A percentile compares a stretch with the other conserved stretches of the same genome.
Conservation (phyloP, 2,888 invertebrate genomes). For the Iphiclides podalirius region DNA sequence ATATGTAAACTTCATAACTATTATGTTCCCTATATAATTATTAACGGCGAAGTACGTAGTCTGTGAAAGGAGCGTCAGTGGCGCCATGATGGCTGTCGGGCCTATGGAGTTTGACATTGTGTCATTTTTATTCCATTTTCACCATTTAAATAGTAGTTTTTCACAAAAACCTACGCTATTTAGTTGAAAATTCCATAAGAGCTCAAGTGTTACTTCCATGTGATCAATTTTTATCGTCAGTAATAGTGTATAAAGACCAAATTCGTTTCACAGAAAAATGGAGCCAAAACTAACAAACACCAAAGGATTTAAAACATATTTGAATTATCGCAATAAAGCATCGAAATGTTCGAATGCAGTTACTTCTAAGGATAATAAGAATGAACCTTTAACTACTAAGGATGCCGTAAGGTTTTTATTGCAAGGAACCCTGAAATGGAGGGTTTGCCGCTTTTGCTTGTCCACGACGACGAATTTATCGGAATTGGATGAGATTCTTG, state of each 20-base stretch:
- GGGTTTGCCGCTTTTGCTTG: slow-evolving; percentile 65
- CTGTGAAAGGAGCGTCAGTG: slow-evolving; percentile 17
- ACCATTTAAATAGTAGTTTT: slow-evolving; percentile 8
- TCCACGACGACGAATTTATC: slow-evolving; percentile 44
- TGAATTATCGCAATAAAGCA: slow-evolving; percentile 12
- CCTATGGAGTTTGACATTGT: slow-evolving; percentile 13
- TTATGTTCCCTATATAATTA: too few species aligned
- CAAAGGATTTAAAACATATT: slow-evolving; percentile 27
- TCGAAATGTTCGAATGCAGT: slow-evolving; percentile 3
- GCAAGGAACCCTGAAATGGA: slow-evolving; percentile 49
- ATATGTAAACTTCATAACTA: too few species aligned
- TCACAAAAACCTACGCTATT: background rate
- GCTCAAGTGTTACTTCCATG: background rate
- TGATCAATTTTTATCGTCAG: background rate
- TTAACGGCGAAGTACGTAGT: too few species aligned
- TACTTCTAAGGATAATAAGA: slow-evolving; percentile 9
- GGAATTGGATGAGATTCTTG: slow-evolving; percentile 56
- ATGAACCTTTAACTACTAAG: slow-evolving; percentile 49
- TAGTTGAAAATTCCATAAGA: background rate
- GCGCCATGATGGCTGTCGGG: slow-evolving; percentile 16
- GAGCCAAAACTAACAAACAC: slow-evolving; percentile 25
- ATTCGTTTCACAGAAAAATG: slow-evolving; percentile 25
- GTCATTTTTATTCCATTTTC: slow-evolving; percentile 12
- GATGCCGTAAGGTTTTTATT: slow-evolving; percentile 56
- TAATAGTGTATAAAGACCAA: background rate